Percentiles rank a stretch among this genome's conserved stretches.
Conservation (phyloP, 2,113 vertebrate species). For the Prunella fulvescens region DNA sequence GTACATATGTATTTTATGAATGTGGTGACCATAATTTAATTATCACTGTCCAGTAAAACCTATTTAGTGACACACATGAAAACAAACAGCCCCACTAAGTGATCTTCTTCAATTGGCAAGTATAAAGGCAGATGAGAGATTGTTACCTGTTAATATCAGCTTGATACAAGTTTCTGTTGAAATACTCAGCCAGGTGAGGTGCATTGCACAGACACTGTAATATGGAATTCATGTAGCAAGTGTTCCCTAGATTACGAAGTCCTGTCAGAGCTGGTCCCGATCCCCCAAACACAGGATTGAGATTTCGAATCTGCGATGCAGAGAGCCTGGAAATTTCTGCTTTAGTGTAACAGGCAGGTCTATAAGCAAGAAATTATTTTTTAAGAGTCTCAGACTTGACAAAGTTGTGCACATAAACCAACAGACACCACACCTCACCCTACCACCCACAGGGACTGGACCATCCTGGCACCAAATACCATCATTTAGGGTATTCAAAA, state of each 20-base stretch:
- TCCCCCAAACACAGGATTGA: constrained; percentile 93
- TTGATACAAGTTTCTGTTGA: constrained; percentile 89
- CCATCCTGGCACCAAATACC: neutral
- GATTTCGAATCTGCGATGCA: constrained; percentile 90
- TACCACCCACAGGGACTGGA: neutral
- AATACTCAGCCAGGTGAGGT: constrained; percentile 89
- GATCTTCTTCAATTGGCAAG: neutral
- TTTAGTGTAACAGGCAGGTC: constrained; percentile 78
- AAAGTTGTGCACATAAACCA: neutral
- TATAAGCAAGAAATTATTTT: constrained; percentile 23
- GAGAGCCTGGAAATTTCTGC: constrained; percentile 89
- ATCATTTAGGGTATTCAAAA: neutral
- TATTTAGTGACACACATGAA: neutral
- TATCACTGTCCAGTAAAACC: neutral
- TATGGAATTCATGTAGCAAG: constrained; percentile 99
- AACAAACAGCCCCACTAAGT: neutral
- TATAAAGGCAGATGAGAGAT: neutral
- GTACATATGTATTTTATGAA: neutral
- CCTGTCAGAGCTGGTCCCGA: constrained; percentile 89
- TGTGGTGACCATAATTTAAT: neutral
- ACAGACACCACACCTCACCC: neutral
- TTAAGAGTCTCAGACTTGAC: neutral
- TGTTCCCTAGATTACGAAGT: constrained; percentile 95
- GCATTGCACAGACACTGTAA: constrained; percentile 97
- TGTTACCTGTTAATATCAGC: constrained; percentile 95